Base-by-base conservation (phyloP, 2,888 invertebrate species). In the Napeogenes sylphis region DNA sequence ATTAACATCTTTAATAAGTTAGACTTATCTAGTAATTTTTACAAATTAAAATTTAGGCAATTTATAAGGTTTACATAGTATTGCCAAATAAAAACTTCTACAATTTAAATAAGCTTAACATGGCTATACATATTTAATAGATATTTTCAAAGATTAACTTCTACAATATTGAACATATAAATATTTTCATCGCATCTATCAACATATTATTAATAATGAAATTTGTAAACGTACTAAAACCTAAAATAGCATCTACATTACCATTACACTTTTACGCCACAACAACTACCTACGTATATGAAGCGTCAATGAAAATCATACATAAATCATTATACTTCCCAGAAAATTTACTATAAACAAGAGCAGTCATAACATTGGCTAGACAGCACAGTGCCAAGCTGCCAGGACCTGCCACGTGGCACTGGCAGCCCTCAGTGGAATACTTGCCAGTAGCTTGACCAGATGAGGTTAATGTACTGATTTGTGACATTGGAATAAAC, bases 321-420 rank as follows among this genome's bases (percentile, higher is more conserved):
- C 55, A 64, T 62, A 58, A 65, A 60, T 61, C 64, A 65, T 67
- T 62, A 65, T 61, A 64, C 55, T 66, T 65, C 61, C 63, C 63
- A 65, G 51, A 51, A 56, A 59, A 58, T 61, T 64, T 59, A 59
- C 63, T 66, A 65, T 68, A 68, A 68, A 68, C 66, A 62, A 55
- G 47, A 30, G 30, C 51, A 51, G 30, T 51, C 51, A 51, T 30
- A 51, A 51, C 51, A 51, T 51, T 51, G 81, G 81, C 82, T 71
- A 66, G 70, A 65, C 72, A 55, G 67, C 65, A 63, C 67, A 58
- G 68, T 78, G 79, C 79, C 79, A 79, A 76, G 68, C 73, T 85
- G 81, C 80, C 86, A 85, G 86, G 85, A 84, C 80, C 84, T 72
- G 67, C 75, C 75, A 75, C 74, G 74, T 76, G 77, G 75, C 72